Conservation (phyloP, 2,113 vertebrate genomes). For the Theristicus caerulescens region DNA sequence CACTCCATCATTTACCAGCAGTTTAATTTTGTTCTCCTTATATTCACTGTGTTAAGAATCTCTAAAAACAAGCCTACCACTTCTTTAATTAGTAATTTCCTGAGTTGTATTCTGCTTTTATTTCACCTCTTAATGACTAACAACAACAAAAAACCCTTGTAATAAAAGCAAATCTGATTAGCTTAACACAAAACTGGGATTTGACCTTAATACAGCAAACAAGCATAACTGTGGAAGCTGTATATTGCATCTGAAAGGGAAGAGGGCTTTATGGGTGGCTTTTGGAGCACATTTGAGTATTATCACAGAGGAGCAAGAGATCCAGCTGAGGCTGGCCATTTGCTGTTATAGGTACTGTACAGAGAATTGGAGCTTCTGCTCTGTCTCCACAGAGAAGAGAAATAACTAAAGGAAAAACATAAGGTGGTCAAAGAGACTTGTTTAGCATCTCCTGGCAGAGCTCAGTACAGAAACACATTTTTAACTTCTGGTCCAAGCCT, state of each 20-base stretch:
- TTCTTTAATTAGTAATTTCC: not conserved
- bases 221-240: not conserved
- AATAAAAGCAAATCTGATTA: not conserved
- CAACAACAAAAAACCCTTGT: not conserved
- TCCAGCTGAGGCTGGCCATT: not conserved
- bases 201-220: not conserved
- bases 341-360: accelerated
- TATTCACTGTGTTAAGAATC: not conserved
- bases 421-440: not conserved
- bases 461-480: not conserved
- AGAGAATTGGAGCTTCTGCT: not conserved
- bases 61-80: not conserved
- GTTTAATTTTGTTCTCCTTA: not conserved
- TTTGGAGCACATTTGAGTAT: not conserved
- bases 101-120: not conserved
- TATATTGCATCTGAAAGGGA: not conserved
- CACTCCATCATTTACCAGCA: not conserved
- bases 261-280: not conserved
- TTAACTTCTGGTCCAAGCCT: not conserved
- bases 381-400: not conserved
- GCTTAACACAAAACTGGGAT: not conserved
- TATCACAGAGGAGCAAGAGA: not conserved
- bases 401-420: not conserved
- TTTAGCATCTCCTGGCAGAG: not conserved
- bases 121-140: not conserved